Conservation (phyloP, 2,113 vertebrate genomes). For the Rhinoderma darwinii region DNA sequence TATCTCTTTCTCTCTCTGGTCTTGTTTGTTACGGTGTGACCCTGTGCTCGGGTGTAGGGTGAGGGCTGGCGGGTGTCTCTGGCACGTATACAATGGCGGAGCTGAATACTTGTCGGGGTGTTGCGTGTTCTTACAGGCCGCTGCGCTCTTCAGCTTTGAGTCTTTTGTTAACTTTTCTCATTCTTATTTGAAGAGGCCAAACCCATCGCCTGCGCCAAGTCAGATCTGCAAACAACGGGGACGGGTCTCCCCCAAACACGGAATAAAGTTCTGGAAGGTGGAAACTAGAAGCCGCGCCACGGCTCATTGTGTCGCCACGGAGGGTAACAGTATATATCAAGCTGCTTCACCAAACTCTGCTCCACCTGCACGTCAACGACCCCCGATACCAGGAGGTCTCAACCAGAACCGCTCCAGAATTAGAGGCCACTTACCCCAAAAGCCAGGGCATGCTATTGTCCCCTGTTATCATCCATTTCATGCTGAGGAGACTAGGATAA, state of each 20-base stretch:
- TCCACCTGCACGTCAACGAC: no score
- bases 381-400: no score
- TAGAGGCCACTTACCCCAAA: no score
- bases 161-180: constrained; percentile 19
- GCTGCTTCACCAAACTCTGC: no score
- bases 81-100: constrained; percentile 56
- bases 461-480: no score
- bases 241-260: constrained; percentile 27
- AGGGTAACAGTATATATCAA: neutral
- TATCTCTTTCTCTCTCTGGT: constrained; percentile 31
- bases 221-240: neutral
- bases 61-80: constrained; percentile 17
- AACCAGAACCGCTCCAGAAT: no score
- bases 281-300: constrained; percentile 35
- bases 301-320: neutral
- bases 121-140: constrained; percentile 30
- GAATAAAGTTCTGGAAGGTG: neutral
- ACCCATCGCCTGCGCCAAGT: constrained; percentile 5
- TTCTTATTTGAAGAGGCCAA: constrained; percentile 43
- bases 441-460: no score
- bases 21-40: no score
- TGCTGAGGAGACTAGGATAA: no score
- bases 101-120: neutral
- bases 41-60: neutral
- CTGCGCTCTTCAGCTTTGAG: neutral